phyloP scores from a whole-genome alignment of 1,140 invertebrate species.

The Venustaconcha ellipsiformis region DNA sequence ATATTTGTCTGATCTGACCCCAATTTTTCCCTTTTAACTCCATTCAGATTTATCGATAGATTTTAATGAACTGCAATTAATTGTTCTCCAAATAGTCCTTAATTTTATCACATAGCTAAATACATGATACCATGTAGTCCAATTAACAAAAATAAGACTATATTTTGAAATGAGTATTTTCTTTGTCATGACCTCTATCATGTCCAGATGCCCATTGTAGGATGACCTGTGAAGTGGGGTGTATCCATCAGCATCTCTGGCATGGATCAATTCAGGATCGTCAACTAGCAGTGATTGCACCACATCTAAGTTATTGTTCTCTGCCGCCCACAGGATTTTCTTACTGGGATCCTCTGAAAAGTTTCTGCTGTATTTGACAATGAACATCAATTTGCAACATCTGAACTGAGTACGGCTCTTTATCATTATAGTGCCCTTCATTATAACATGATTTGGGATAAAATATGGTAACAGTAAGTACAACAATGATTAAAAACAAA shows the following conservation, averaged over 20 bases:
- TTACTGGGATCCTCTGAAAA: constrained; percentile 57
- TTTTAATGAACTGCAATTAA: no score
- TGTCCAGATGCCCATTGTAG: constrained; percentile 86
- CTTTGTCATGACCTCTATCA: constrained; percentile 76
- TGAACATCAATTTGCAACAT: neutral
- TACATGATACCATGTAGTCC: neutral
- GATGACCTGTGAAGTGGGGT: constrained; percentile 92
- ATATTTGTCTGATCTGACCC: no score
- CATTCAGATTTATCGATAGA: no score
- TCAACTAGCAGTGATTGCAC: constrained; percentile 76
- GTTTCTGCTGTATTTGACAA: constrained; percentile 8
- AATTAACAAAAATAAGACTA: neutral
- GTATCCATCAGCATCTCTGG: constrained; percentile 88
- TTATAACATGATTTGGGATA: neutral
- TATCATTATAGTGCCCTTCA: neutral
- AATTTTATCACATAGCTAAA: no score
- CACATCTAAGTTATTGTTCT: constrained; percentile 80
- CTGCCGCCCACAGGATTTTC: constrained; percentile 82
- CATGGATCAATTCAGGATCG: constrained; percentile 77
- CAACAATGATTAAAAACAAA: neutral
- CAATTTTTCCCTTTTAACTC: no score
- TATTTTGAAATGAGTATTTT: neutral
- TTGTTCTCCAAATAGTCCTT: no score
- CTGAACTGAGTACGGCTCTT: neutral
- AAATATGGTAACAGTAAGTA: neutral